phyloP scores from a whole-genome alignment of 1,140 invertebrate genomes.

The Mya arenaria region DNA sequence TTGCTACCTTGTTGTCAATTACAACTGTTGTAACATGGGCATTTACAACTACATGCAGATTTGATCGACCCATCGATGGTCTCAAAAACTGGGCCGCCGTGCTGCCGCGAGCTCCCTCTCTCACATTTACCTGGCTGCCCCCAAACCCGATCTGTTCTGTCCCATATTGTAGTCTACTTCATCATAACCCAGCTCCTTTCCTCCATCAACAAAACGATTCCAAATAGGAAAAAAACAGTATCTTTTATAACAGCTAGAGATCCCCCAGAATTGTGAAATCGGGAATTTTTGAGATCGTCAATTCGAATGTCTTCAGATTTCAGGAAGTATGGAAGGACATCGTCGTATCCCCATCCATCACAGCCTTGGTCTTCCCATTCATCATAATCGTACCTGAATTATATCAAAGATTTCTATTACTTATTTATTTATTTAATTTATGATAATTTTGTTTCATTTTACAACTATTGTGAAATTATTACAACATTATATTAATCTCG shows the following conservation, averaged over 20 bases:
- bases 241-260: constrained; percentile 5
- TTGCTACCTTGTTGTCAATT: constrained; percentile 14
- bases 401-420: neutral
- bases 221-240: neutral
- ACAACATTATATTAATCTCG: no score
- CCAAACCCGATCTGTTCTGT: constrained; percentile 52
- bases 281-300: neutral
- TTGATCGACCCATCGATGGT: constrained; percentile 1
- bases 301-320: constrained; percentile 84
- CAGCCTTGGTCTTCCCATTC: constrained; percentile 94
- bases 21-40: constrained; percentile 14
- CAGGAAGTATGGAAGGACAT: constrained; percentile 94
- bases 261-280: constrained; percentile 22
- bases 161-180: constrained; percentile 72
- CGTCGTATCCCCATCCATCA: constrained; percentile 93
- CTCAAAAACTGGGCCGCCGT: constrained; percentile 12
- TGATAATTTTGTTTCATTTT: no score
- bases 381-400: constrained; percentile 91
- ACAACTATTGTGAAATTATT: no score
- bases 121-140: constrained; percentile 47
- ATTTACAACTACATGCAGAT: constrained; percentile 23
- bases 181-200: constrained; percentile 38
- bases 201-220: neutral
- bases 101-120: neutral
- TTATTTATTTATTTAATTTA: no score